phyloP scores from a whole-genome alignment of 92 coral and sea anemone genomes.

The Ricordea florida region DNA sequence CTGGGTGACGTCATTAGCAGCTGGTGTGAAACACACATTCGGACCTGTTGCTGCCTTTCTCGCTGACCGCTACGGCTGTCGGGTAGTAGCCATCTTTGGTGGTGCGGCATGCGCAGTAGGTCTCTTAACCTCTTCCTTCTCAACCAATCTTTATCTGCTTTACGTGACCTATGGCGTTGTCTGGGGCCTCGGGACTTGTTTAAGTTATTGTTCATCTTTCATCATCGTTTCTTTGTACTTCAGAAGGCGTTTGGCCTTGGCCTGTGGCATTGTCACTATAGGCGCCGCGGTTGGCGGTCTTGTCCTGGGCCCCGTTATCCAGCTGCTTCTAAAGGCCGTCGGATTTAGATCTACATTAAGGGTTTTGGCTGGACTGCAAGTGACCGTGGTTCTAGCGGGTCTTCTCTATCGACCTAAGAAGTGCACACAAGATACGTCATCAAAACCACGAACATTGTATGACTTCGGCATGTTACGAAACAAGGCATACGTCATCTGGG shows the following conservation, averaged over 20 bases:
- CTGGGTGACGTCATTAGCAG: constrained; percentile 58
- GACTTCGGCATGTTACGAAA: too few species aligned
- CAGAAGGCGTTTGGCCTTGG: constrained; percentile 32
- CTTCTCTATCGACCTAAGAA: too few species aligned
- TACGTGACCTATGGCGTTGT: constrained; percentile 68
- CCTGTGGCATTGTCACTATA: constrained; percentile 56
- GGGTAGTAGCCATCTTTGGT: constrained; percentile 42
- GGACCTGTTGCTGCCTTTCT: constrained; percentile 65
- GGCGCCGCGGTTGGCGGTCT: constrained; percentile 62
- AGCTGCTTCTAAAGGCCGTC: constrained; percentile 22
- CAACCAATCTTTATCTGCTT: constrained; percentile 40
- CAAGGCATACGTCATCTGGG: too few species aligned
- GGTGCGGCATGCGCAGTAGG: constrained; percentile 49
- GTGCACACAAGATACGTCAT: too few species aligned
- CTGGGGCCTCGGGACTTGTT: constrained; percentile 68
- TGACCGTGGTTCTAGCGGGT: neutral
- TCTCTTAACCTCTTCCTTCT: constrained; percentile 48
- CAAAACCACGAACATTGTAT: too few species aligned
- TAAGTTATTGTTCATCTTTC: constrained; percentile 49
- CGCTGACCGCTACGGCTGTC: constrained; percentile 63
- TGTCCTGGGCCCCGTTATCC: constrained; percentile 63
- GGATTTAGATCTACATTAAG: constrained; percentile 52
- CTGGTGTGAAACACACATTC: constrained; percentile 44
- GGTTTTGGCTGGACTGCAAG: neutral
- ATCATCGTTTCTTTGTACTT: constrained; percentile 48